Evolutionary conservation across 2,797 vertebrate species (phyloP).

Genomic region (Pelodytes ibericus): DNA sequence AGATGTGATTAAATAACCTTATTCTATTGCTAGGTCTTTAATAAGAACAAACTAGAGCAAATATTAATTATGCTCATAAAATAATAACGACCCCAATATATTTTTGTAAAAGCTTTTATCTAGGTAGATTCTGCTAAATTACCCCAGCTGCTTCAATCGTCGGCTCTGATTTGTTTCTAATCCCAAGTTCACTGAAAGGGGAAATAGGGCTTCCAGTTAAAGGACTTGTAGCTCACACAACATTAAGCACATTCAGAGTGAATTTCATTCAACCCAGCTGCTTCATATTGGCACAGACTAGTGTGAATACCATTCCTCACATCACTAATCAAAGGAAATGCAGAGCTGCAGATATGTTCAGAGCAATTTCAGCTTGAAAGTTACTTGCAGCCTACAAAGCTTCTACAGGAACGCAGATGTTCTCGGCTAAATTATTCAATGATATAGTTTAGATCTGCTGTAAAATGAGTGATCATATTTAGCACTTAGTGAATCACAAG

Average conservation of each 20-base stretch:
- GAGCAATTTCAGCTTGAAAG: constrained; percentile 60
- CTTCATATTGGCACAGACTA: constrained; percentile 56
- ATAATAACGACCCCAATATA: background rate
- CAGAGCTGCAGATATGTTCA: constrained; percentile 59
- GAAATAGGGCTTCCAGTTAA: constrained; percentile 58
- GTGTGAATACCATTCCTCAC: constrained; percentile 59
- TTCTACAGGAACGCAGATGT: constrained; percentile 65
- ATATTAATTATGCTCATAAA: background rate
- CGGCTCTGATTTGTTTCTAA: constrained; percentile 48
- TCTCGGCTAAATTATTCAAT: constrained; percentile 68
- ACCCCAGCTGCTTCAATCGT: constrained; percentile 44
- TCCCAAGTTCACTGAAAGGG: constrained; percentile 55
- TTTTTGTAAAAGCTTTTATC: background rate
- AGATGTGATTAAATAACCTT: too few relatives aligned
- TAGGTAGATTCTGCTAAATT: constrained; percentile 35
- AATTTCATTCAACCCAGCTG: constrained; percentile 61
- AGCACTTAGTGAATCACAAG: constrained; percentile 50
- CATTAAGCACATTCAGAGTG: constrained; percentile 54
- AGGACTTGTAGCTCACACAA: constrained; percentile 46
- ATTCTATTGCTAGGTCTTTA: too few relatives aligned
- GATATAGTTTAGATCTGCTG: constrained; percentile 61
- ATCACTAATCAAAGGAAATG: constrained; percentile 68
- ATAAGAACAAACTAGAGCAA: too few relatives aligned
- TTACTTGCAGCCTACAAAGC: constrained; percentile 62
- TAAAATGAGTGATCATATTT: constrained; percentile 66